Percentiles rank a stretch among this genome's conserved stretches.
Conservation (phyloP, 2,888 invertebrate genomes). For the Andricus quercusramuli region DNA sequence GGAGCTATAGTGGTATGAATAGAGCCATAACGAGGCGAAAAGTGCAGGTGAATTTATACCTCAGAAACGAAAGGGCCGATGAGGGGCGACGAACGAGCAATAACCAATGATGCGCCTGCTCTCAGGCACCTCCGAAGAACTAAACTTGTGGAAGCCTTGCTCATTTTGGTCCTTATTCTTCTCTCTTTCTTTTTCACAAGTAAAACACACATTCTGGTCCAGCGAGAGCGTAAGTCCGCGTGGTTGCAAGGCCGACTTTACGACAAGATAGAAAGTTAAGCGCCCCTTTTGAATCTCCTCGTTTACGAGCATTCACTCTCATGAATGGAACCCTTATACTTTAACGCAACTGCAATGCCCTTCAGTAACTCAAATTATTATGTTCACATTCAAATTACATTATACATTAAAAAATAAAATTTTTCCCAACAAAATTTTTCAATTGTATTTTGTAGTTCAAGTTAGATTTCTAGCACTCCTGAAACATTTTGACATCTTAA, state of each 20-base stretch:
- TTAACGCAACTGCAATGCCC: neutral
- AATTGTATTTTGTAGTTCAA: no score
- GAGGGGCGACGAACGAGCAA: slow-evolving; percentile 49
- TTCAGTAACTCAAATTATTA: neutral
- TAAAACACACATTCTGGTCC: slow-evolving; percentile 25
- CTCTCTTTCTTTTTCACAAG: neutral
- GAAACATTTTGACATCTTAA: no score
- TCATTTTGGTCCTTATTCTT: neutral
- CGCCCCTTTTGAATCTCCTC: slow-evolving; percentile 51
- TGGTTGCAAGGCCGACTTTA: slow-evolving; percentile 23
- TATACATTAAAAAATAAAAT: no score
- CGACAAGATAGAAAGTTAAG: slow-evolving; percentile 47
- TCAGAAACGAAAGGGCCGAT: slow-evolving; percentile 64
- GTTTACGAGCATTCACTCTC: slow-evolving; percentile 52
- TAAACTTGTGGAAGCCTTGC: slow-evolving; percentile 1
- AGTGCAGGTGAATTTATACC: slow-evolving; percentile 72
- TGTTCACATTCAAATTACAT: no score
- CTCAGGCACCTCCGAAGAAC: slow-evolving; percentile 15
- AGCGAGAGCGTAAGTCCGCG: neutral
- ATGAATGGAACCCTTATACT: slow-evolving; percentile 48
- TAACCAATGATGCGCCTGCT: slow-evolving; percentile 23
- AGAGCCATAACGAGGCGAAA: slow-evolving; percentile 73
- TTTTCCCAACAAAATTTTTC: no score
- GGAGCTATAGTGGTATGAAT: slow-evolving; percentile 69
- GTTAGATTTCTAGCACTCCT: no score